Conservation (phyloP, 2,888 invertebrate genomes). For the Pachymerium ferrugineum region DNA sequence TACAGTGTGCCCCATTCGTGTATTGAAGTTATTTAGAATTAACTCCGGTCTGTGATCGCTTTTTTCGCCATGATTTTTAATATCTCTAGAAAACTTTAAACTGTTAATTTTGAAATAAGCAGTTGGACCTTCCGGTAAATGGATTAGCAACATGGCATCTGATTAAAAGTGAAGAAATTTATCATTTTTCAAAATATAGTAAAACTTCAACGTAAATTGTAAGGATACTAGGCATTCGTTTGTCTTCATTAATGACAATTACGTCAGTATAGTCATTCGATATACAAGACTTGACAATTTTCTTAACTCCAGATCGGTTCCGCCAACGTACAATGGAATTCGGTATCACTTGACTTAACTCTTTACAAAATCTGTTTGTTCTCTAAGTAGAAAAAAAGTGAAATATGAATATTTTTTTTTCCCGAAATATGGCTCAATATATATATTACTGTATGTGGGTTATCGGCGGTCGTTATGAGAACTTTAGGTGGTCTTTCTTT, state of each 20-base stretch:
- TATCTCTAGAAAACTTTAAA: constrained; percentile 80
- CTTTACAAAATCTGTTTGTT: constrained; percentile 86
- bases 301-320: constrained; percentile 83
- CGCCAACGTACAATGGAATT: constrained; percentile 82
- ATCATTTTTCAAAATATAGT: too few relatives aligned
- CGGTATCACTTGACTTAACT: constrained; percentile 84
- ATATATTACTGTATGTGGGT: constrained; percentile 64
- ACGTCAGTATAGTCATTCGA: constrained; percentile 76
- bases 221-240: constrained; percentile 76
- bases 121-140: constrained; percentile 94
- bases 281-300: constrained; percentile 79
- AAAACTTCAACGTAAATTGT: too few relatives aligned
- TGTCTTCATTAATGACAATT: constrained; percentile 89
- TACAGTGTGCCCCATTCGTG: constrained; percentile 82
- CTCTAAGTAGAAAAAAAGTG: constrained; percentile 51
- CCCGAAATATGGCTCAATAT: not conserved
- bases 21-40: constrained; percentile 91
- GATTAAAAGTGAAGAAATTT: not conserved
- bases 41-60: constrained; percentile 89
- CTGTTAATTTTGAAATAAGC: constrained; percentile 92
- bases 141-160: constrained; percentile 85
- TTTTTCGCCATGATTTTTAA: constrained; percentile 62
- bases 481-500: constrained; percentile 86
- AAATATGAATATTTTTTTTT: not conserved
- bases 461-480: constrained; percentile 89